These are phyloP conservation scores for Goniozus legneri DNA, from an alignment of 1,140 invertebrate species.

Conservation along the genomic window DNA sequence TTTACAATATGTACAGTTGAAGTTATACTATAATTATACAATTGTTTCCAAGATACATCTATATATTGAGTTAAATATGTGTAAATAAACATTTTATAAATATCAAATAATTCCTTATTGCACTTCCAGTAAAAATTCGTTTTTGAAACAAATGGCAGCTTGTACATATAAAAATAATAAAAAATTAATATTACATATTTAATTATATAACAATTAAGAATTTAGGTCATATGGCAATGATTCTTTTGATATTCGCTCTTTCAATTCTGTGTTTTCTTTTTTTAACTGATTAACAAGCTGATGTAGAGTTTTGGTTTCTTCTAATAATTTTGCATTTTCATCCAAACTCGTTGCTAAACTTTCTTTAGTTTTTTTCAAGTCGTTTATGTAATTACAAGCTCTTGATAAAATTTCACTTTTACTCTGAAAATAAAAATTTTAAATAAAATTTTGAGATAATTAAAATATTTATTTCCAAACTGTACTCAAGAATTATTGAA, in stretches of 20 bases:
- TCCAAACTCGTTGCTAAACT: conserved; percentile 55
- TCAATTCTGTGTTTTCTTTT: conserved; percentile 56
- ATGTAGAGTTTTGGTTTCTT: conserved; percentile 53
- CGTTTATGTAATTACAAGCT: conserved; percentile 87
- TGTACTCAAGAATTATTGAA: conserved; percentile 5
- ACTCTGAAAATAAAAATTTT: conserved; percentile 59
- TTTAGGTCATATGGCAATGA: too few relatives aligned
- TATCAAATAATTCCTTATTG: conserved; percentile 22
- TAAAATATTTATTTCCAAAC: not conserved
- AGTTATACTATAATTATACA: conserved; percentile 31
- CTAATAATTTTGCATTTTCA: conserved; percentile 53
- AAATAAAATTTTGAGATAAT: not conserved
- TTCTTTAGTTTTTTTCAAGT: conserved; percentile 70
- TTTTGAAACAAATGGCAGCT: not conserved
- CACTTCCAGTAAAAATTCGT: not conserved
- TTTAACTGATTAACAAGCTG: conserved; percentile 57
- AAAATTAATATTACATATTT: not conserved
- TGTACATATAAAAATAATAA: not conserved
- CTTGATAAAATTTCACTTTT: conserved; percentile 91
- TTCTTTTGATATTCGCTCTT: conserved; percentile 48
- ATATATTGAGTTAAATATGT: conserved; percentile 35
- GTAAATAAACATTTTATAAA: conserved; percentile 46
- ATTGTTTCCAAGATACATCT: conserved; percentile 30
- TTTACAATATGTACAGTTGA: conserved; percentile 36
- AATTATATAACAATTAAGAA: not conserved